Percentiles rank a stretch among this genome's conserved stretches.
phyloP scores from a whole-genome alignment of 2,113 vertebrate genomes.

The Dicaeum eximium region DNA sequence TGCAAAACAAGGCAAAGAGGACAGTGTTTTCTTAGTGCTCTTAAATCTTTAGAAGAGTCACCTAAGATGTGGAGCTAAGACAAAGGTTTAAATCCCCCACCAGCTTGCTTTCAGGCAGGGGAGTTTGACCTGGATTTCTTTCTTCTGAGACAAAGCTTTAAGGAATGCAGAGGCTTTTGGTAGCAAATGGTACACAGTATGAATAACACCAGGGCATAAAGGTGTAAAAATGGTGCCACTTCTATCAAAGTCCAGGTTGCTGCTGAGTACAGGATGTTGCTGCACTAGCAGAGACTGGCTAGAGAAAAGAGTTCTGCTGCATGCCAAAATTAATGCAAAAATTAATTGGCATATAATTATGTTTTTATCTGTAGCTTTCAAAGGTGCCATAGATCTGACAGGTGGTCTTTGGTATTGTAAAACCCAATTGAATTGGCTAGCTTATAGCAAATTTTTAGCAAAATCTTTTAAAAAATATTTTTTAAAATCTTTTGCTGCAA shows the following conservation, averaged over 20 bases:
- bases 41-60: conserved; percentile 29
- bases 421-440: not conserved
- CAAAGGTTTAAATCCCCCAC: conserved; percentile 46
- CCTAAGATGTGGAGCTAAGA: not conserved
- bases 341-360: not conserved
- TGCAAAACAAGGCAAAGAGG: conserved; percentile 11
- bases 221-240: not conserved
- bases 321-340: not conserved
- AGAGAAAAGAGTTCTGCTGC: not conserved
- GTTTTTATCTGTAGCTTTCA: not conserved
- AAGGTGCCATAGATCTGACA: not conserved
- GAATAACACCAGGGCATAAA: not conserved
- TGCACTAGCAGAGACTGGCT: not conserved
- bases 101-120: conserved; percentile 20
- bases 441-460: not conserved
- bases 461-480: not conserved
- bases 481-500: not conserved
- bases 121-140: conserved; percentile 35
- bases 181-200: conserved; percentile 9
- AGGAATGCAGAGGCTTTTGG: conserved; percentile 1
- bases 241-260: not conserved
- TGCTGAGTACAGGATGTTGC: not conserved
- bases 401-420: not conserved
- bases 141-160: conserved; percentile 52
- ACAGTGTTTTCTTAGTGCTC: not conserved